Percentiles rank a stretch among this genome's conserved stretches.
Evolutionary conservation across 53 echinoderm and acorn worm genomes (phyloP).

Genomic region (Astropecten irregularis): DNA sequence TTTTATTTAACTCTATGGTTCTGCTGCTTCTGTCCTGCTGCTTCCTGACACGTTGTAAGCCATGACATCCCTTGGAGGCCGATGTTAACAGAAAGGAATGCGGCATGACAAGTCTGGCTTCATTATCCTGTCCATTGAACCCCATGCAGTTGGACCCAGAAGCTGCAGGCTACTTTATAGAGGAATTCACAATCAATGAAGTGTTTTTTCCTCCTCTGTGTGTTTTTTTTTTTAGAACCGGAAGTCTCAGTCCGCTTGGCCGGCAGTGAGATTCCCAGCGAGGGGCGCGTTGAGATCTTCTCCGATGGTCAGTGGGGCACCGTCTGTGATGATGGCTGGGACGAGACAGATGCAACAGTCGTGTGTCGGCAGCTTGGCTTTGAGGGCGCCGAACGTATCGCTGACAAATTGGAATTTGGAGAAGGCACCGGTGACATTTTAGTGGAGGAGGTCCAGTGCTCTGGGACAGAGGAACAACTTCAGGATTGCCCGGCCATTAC

Average conservation of each 20-base stretch:
- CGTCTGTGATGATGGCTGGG: conserved; percentile 46
- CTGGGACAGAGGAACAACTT: conserved; percentile 21
- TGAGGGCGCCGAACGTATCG: not conserved
- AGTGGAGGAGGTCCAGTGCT: conserved; percentile 34
- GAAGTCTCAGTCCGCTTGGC: not conserved
- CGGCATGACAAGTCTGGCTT: too few relatives aligned
- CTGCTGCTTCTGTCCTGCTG: too few relatives aligned
- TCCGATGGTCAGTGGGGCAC: conserved; percentile 29
- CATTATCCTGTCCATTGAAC: too few relatives aligned
- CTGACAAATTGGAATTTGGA: not conserved
- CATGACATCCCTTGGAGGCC: too few relatives aligned
- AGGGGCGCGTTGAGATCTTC: conserved; percentile 51
- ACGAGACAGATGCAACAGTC: conserved; percentile 20
- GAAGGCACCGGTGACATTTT: conserved; percentile 17
- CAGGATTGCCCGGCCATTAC: not conserved
- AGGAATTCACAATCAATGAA: too few relatives aligned
- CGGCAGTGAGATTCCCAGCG: not conserved
- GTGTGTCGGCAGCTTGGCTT: conserved; percentile 55
- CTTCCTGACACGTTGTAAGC: too few relatives aligned
- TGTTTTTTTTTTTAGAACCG: not conserved
- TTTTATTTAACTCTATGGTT: too few relatives aligned
- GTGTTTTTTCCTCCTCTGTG: too few relatives aligned
- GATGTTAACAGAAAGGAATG: too few relatives aligned
- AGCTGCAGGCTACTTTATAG: too few relatives aligned
- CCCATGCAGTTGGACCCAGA: too few relatives aligned